Evolutionary conservation across 2,797 vertebrate genomes (phyloP).

Genomic region (Cuculus canorus): DNA sequence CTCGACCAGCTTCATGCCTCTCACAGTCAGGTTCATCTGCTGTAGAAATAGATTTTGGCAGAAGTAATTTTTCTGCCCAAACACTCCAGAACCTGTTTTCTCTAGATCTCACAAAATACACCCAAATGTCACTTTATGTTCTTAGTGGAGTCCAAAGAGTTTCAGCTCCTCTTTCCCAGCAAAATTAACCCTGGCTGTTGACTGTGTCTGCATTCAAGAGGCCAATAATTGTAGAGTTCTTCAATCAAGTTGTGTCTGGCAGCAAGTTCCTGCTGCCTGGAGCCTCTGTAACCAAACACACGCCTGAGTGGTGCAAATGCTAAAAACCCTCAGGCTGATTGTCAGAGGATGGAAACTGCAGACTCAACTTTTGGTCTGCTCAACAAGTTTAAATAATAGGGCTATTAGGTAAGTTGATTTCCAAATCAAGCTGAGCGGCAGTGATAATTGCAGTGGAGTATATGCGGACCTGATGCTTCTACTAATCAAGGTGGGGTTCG

Average conservation of each 20-base stretch:
- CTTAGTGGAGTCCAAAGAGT: neutral
- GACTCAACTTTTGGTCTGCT: neutral
- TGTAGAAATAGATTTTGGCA: neutral
- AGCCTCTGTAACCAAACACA: neutral
- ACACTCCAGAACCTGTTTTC: neutral
- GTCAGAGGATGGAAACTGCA: neutral
- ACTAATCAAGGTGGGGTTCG: neutral
- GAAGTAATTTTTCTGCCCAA: conserved; percentile 24
- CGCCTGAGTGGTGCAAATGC: neutral
- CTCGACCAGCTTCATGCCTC: neutral
- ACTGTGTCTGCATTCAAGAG: accelerated
- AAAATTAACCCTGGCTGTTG: neutral
- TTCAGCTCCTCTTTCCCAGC: neutral
- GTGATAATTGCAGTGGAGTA: neutral
- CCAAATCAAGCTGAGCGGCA: neutral
- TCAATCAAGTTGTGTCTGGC: neutral
- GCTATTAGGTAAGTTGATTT: neutral
- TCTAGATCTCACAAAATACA: neutral
- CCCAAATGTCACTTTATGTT: neutral
- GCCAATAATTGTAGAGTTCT: neutral
- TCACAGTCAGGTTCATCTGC: neutral
- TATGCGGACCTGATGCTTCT: neutral
- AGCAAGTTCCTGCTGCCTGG: neutral
- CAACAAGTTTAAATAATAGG: neutral
- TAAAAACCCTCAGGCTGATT: neutral